These are phyloP conservation scores for Rhopilema esculentum DNA, from an alignment of 30 jellyfish, hydroid and myxozoan genomes.

Conservation along the genomic window DNA sequence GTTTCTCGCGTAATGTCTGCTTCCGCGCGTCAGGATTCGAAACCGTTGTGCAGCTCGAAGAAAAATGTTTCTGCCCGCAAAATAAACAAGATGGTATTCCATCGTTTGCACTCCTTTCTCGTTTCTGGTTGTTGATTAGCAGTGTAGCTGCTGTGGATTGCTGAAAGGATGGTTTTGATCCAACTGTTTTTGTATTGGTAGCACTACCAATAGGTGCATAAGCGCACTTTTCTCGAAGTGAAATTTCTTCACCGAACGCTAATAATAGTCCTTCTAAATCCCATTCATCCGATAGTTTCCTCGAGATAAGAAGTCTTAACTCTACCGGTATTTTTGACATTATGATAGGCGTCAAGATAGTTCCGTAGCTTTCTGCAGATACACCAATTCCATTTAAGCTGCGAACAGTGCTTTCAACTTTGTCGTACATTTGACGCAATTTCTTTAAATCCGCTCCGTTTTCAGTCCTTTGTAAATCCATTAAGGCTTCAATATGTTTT, in stretches of 20 bases:
- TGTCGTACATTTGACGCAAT: not conserved
- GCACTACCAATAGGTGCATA: constrained; percentile 1
- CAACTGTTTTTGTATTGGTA: not conserved
- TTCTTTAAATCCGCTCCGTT: not conserved
- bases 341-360: too few relatives aligned
- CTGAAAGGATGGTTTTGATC: not conserved
- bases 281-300: not conserved
- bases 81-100: not conserved
- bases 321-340: not conserved
- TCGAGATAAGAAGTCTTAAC: not conserved
- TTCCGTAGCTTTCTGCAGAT: not conserved
- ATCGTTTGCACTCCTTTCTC: not conserved
- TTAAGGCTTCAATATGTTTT: not conserved
- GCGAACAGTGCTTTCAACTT: too few relatives aligned
- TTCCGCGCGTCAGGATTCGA: not conserved
- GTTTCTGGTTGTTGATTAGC: not conserved
- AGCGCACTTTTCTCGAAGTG: not conserved
- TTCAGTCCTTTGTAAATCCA: not conserved
- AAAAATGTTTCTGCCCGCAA: not conserved
- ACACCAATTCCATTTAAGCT: not conserved
- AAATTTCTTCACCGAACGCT: not conserved
- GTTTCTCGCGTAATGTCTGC: not conserved
- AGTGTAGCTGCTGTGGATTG: not conserved
- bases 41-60: not conserved
- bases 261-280: not conserved